A percentile compares a stretch with the other conserved stretches of the same genome.
These are phyloP conservation scores for Clarias magur DNA, from an alignment of 2,113 vertebrate species.

Conservation along the genomic window DNA sequence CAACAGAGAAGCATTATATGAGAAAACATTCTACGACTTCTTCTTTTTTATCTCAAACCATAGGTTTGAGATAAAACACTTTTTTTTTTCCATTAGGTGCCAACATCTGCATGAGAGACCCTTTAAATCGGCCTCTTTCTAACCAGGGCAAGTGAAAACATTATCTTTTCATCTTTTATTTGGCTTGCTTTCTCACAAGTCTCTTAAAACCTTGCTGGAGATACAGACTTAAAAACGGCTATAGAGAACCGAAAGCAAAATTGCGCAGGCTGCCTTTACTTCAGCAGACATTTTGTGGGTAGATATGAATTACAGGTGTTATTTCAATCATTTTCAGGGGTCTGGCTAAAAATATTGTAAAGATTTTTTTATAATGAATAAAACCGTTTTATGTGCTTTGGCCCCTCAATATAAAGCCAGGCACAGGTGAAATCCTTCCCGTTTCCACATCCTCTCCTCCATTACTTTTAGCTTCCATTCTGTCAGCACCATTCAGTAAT, in stretches of 20 bases:
- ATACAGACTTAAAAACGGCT: slow-evolving; percentile 35
- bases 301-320: slow-evolving; percentile 61
- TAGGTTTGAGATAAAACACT: not conserved
- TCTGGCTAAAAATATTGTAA: slow-evolving; percentile 45
- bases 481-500: not conserved
- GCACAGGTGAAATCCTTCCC: slow-evolving; percentile 16
- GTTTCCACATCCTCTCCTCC: not conserved
- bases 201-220: slow-evolving; percentile 56
- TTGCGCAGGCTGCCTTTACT: slow-evolving; percentile 47
- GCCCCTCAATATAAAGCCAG: slow-evolving; percentile 31
- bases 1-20: not conserved
- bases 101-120: slow-evolving; percentile 43
- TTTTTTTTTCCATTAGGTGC: not conserved
- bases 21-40: not conserved
- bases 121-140: slow-evolving; percentile 52
- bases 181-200: slow-evolving; percentile 56
- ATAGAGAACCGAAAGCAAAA: slow-evolving; percentile 45
- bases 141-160: slow-evolving; percentile 59
- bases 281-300: slow-evolving; percentile 59
- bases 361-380: slow-evolving; percentile 41
- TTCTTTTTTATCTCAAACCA: not conserved
- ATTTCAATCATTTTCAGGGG: slow-evolving; percentile 54
- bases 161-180: slow-evolving; percentile 63
- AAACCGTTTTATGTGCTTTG: slow-evolving; percentile 44
- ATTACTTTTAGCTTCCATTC: not conserved